Evolutionary conservation across 2,113 vertebrate genomes (phyloP).

Genomic region (Mobula birostris): DNA sequence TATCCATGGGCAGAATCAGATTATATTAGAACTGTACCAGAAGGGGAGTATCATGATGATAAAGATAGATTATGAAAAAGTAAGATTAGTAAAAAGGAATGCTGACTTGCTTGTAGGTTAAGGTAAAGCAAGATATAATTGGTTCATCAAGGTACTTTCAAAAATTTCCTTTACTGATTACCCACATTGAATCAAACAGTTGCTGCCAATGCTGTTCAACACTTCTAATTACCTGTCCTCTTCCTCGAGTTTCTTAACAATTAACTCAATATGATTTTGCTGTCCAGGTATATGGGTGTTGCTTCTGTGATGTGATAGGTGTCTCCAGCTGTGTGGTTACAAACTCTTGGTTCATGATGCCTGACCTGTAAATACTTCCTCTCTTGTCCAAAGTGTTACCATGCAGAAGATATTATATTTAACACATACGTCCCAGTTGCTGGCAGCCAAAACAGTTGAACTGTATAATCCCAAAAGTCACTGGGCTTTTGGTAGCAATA

Average conservation of each 20-base stretch:
- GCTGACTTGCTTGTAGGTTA: not conserved
- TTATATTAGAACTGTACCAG: not conserved
- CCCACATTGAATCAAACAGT: not conserved
- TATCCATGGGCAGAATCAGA: not conserved
- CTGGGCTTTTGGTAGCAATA: too few species aligned
- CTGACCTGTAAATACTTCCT: not conserved
- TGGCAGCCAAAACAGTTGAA: too few species aligned
- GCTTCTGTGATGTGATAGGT: not conserved
- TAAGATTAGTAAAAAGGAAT: not conserved
- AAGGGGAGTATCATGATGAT: not conserved
- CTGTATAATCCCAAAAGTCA: too few species aligned
- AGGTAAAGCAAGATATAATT: not conserved
- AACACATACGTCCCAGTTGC: too few species aligned
- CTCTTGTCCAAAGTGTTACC: not conserved
- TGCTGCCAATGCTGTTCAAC: not conserved
- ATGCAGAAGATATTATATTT: too few species aligned
- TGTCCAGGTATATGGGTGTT: not conserved
- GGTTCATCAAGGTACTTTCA: not conserved
- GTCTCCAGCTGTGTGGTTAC: not conserved
- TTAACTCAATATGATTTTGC: not conserved
- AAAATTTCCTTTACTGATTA: not conserved
- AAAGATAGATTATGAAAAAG: not conserved
- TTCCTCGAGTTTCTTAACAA: not conserved
- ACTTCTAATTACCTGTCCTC: not conserved
- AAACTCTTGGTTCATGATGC: not conserved